phyloP scores from a whole-genome alignment of 2,113 vertebrate genomes.

The Zootoca vivipara region DNA sequence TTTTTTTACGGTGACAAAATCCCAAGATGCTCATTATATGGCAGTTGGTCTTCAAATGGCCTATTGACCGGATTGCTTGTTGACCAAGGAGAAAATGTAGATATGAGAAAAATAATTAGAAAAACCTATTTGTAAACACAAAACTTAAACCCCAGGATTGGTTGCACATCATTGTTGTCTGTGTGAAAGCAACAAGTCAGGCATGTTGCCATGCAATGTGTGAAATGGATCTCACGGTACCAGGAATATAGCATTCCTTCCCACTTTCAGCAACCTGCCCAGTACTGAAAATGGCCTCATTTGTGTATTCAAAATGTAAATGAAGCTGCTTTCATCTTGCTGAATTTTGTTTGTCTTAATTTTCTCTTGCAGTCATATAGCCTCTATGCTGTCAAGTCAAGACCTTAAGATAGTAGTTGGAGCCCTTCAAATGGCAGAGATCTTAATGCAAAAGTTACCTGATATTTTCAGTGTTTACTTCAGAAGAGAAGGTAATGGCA shows the following conservation, averaged over 20 bases:
- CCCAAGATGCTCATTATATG: not conserved
- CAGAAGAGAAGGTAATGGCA: slow-evolving; percentile 93
- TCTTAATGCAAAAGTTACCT: slow-evolving; percentile 98
- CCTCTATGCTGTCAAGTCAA: slow-evolving; percentile 99
- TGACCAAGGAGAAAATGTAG: not conserved
- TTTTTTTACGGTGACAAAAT: not conserved
- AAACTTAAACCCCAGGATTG: no score
- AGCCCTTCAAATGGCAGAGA: slow-evolving; percentile 99
- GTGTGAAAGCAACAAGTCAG: not conserved
- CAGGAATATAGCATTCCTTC: not conserved
- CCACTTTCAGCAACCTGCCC: not conserved
- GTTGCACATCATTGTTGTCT: not conserved
- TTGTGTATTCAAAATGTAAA: not conserved
- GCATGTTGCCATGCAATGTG: not conserved
- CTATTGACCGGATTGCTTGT: not conserved
- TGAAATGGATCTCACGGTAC: not conserved
- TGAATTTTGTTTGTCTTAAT: not conserved
- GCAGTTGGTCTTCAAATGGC: not conserved
- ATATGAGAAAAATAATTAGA: not conserved
- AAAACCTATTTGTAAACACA: no score
- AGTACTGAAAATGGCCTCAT: not conserved
- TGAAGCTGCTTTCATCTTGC: not conserved
- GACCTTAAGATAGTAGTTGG: slow-evolving; percentile 99
- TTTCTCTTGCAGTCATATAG: slow-evolving; percentile 91
- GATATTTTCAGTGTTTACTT: slow-evolving; percentile 99